Evolutionary conservation across 2,113 vertebrate genomes (phyloP).

Genomic region (Dipodomys merriami): DNA sequence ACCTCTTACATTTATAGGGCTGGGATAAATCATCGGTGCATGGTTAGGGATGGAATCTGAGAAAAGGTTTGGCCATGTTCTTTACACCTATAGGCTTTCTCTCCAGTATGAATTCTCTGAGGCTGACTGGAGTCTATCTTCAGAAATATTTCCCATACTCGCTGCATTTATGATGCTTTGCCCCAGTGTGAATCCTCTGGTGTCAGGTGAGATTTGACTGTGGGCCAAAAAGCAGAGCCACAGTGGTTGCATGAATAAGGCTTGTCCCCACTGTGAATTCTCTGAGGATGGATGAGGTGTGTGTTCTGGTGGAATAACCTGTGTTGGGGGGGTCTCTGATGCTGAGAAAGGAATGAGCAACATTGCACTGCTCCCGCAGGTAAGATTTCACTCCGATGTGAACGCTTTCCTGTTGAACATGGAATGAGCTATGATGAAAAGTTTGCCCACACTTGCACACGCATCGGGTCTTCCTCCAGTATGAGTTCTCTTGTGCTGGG

Average conservation of each 20-base stretch:
- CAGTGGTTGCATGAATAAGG: slow-evolving; percentile 60
- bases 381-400: slow-evolving; percentile 63
- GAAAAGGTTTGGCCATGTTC: slow-evolving; percentile 78
- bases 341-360: slow-evolving; percentile 68
- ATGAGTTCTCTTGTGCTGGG: slow-evolving; percentile 75
- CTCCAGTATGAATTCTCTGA: slow-evolving; percentile 74
- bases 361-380: slow-evolving; percentile 52
- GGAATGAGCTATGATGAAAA: slow-evolving; percentile 62
- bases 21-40: slow-evolving; percentile 75
- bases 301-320: slow-evolving; percentile 63
- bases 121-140: slow-evolving; percentile 73
- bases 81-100: slow-evolving; percentile 68
- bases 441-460: slow-evolving; percentile 66
- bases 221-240: background rate
- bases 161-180: slow-evolving; percentile 71
- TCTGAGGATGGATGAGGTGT: slow-evolving; percentile 66
- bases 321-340: slow-evolving; percentile 74
- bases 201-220: slow-evolving; percentile 59
- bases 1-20: slow-evolving; percentile 71
- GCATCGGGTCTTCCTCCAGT: slow-evolving; percentile 63
- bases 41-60: slow-evolving; percentile 72
- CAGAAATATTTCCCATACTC: slow-evolving; percentile 73
- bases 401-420: slow-evolving; percentile 66
- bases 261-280: slow-evolving; percentile 71
- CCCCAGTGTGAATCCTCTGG: slow-evolving; percentile 72